phyloP scores from a whole-genome alignment of 2,888 invertebrate species.

The Torymus auratus region DNA sequence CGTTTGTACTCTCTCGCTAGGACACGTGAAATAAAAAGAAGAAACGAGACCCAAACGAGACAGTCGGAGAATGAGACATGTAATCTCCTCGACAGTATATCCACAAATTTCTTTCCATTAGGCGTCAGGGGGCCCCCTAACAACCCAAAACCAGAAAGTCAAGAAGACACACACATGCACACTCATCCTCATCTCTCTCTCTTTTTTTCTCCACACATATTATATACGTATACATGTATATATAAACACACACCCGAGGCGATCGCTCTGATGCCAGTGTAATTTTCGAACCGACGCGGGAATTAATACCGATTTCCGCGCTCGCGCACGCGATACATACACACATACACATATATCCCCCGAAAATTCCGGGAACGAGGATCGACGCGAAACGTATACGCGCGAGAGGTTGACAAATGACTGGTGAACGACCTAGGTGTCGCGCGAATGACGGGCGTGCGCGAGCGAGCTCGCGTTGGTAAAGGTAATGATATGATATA shows the following conservation, averaged over 20 bases:
- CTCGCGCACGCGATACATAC: conserved; percentile 15
- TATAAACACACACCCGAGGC: not conserved
- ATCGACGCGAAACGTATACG: conserved; percentile 48
- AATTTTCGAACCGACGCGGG: conserved; percentile 47
- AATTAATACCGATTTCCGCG: conserved; percentile 46
- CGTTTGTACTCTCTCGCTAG: conserved; percentile 14
- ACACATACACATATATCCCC: not conserved
- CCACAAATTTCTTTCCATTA: conserved; percentile 39
- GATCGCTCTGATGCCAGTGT: conserved; percentile 37
- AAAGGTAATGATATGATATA: conserved; percentile 75
- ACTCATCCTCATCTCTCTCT: conserved; percentile 54
- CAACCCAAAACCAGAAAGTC: conserved; percentile 38
- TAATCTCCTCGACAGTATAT: not conserved
- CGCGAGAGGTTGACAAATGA: conserved; percentile 70
- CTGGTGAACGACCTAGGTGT: conserved; percentile 73
- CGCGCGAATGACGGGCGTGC: conserved; percentile 69
- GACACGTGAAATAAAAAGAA: conserved; percentile 18
- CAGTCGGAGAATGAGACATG: not conserved
- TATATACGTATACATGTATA: too few species aligned
- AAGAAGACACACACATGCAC: conserved; percentile 23
- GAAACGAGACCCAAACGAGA: not conserved
- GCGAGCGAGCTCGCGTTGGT: not conserved
- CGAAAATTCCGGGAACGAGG: conserved; percentile 7
- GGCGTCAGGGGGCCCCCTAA: conserved; percentile 8
- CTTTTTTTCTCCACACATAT: not conserved